These are phyloP conservation scores for Liopterus haemorrhoidalis DNA, from an alignment of 2,888 invertebrate genomes.

Conservation along the genomic window DNA sequence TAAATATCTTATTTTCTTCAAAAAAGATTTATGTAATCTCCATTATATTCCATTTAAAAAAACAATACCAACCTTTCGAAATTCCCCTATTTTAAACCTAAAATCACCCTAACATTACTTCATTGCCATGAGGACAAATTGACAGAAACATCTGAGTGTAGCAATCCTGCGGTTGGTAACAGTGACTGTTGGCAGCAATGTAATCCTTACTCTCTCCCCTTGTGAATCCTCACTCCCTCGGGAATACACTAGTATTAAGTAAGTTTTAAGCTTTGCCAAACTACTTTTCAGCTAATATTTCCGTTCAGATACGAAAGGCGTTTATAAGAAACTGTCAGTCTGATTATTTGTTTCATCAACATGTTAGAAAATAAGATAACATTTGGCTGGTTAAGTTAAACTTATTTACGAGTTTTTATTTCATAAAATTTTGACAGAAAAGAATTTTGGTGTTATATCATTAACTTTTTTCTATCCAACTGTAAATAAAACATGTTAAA, in stretches of 20 bases:
- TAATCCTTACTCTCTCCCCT: constrained; percentile 3
- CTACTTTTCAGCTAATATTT: constrained; percentile 17
- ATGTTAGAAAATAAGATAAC: not conserved
- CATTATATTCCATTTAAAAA: too few species aligned
- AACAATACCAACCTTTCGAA: too few species aligned
- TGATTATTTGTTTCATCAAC: constrained; percentile 13
- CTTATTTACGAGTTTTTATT: not conserved
- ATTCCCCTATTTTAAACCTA: too few species aligned
- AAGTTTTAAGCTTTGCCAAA: constrained; percentile 26
- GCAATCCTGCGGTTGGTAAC: too few species aligned
- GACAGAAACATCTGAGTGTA: too few species aligned
- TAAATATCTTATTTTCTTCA: too few species aligned
- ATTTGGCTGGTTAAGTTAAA: constrained; percentile 2
- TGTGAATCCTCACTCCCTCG: constrained; percentile 8
- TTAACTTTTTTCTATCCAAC: not conserved
- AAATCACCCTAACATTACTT: too few species aligned
- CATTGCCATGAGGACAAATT: too few species aligned
- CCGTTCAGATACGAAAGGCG: constrained; percentile 9
- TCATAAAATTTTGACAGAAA: not conserved
- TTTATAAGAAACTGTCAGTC: constrained; percentile 14
- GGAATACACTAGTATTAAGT: constrained; percentile 25
- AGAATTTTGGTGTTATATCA: too few species aligned
- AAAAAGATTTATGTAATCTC: too few species aligned
- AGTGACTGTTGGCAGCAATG: too few species aligned
- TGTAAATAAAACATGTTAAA: not conserved